A percentile compares a stretch with the other conserved stretches of the same genome.
Evolutionary conservation across 2,888 invertebrate genomes (phyloP).

Genomic region (Platycnemis pennipes): DNA sequence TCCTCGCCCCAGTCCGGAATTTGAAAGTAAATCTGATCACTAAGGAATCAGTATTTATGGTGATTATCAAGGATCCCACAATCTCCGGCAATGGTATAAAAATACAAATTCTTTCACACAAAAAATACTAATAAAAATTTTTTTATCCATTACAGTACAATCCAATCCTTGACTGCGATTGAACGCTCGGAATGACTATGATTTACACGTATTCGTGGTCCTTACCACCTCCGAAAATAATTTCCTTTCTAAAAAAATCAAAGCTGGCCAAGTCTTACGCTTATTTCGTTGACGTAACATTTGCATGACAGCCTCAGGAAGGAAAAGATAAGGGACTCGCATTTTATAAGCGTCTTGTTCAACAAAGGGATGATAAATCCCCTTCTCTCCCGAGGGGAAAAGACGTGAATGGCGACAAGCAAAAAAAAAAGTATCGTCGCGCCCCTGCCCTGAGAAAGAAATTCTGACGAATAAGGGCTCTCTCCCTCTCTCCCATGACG

Average conservation of each 20-base stretch:
- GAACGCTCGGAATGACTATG: too few species aligned
- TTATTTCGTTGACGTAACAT: neutral
- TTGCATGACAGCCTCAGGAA: neutral
- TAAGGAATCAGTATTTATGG: too few species aligned
- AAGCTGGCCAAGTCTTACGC: neutral
- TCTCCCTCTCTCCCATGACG: neutral
- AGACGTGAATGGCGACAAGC: neutral
- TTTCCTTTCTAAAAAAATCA: neutral
- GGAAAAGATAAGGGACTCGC: neutral
- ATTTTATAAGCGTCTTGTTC: neutral
- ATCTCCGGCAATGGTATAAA: too few species aligned
- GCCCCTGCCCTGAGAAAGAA: neutral
- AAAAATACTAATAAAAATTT: too few species aligned
- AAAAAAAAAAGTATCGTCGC: neutral
- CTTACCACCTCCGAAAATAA: too few species aligned
- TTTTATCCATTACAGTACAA: too few species aligned
- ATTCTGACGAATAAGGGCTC: neutral
- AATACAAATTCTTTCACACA: too few species aligned
- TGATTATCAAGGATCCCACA: too few species aligned
- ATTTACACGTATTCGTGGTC: too few species aligned
- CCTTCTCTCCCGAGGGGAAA: neutral
- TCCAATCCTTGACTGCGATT: too few species aligned
- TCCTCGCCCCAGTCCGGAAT: too few species aligned
- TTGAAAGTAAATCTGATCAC: too few species aligned
- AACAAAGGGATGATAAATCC: slow-evolving; percentile 1